phyloP scores from a whole-genome alignment of 2,888 invertebrate species.

The Steromphala cineraria region DNA sequence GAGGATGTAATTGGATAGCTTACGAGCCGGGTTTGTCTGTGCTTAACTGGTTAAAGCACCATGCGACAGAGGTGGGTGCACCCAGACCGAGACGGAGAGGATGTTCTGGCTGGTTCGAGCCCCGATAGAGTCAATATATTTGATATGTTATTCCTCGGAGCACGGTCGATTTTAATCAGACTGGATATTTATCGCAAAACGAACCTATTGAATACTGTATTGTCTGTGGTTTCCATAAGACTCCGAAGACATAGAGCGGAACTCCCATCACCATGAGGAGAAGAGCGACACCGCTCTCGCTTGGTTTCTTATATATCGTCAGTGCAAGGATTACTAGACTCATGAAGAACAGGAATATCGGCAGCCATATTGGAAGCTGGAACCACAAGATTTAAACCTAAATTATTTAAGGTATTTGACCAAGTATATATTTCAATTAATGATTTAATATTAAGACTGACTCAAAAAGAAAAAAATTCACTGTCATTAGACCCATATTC shows the following conservation, averaged over 20 bases:
- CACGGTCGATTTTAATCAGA: no score
- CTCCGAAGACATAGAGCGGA: slow-evolving; percentile 62
- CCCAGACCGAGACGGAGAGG: no score
- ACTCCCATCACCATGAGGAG: slow-evolving; percentile 56
- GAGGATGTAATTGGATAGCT: no score
- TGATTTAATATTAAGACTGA: no score
- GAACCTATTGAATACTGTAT: slow-evolving; percentile 42
- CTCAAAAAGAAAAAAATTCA: no score
- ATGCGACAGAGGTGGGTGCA: no score
- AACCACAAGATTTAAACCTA: slow-evolving; percentile 12
- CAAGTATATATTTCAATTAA: no score
- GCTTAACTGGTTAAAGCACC: no score
- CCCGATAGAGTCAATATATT: background rate
- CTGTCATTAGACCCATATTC: no score
- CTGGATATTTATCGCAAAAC: slow-evolving; percentile 9
- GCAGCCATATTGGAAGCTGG: slow-evolving; percentile 64
- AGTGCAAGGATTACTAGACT: slow-evolving; percentile 55
- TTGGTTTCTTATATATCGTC: slow-evolving; percentile 68
- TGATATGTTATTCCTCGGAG: background rate
- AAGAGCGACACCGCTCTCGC: slow-evolving; percentile 61
- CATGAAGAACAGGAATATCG: slow-evolving; percentile 54
- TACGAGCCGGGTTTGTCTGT: no score
- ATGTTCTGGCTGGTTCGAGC: no score
- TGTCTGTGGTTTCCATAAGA: slow-evolving; percentile 55
- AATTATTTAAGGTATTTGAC: no score